A percentile compares a stretch with the other conserved stretches of the same genome.
phyloP scores from a whole-genome alignment of 1,140 invertebrate species.

The Cydia amplana region DNA sequence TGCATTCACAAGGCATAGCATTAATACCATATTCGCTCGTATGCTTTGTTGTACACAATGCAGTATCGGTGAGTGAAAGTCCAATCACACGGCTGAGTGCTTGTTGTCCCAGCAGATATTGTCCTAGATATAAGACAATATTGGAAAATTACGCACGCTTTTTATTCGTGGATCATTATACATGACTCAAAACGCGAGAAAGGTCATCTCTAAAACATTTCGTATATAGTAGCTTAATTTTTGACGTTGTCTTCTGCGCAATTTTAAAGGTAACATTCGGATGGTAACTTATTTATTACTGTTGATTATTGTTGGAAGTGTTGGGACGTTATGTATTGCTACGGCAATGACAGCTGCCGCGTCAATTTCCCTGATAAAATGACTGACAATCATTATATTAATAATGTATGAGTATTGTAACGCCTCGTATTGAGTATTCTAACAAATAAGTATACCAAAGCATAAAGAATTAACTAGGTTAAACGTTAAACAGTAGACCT shows the following conservation, averaged over 20 bases:
- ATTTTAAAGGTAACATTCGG: too few species aligned
- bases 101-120: constrained; percentile 11
- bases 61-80: background rate
- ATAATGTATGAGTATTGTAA: background rate
- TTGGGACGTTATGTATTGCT: too few species aligned
- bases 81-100: background rate
- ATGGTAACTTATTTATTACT: too few species aligned
- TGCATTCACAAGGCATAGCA: background rate
- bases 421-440: background rate
- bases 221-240: background rate
- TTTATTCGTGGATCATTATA: background rate
- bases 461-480: background rate
- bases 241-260: background rate
- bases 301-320: too few species aligned
- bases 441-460: background rate
- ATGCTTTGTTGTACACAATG: background rate
- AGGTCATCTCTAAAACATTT: background rate
- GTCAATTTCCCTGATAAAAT: too few species aligned
- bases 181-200: background rate
- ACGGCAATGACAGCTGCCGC: too few species aligned
- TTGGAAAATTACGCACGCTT: background rate
- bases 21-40: background rate
- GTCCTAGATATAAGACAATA: constrained; percentile 14
- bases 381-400: background rate
- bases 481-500: background rate